phyloP scores from a whole-genome alignment of 1,140 invertebrate genomes.

The Hylaeus volcanicus region DNA sequence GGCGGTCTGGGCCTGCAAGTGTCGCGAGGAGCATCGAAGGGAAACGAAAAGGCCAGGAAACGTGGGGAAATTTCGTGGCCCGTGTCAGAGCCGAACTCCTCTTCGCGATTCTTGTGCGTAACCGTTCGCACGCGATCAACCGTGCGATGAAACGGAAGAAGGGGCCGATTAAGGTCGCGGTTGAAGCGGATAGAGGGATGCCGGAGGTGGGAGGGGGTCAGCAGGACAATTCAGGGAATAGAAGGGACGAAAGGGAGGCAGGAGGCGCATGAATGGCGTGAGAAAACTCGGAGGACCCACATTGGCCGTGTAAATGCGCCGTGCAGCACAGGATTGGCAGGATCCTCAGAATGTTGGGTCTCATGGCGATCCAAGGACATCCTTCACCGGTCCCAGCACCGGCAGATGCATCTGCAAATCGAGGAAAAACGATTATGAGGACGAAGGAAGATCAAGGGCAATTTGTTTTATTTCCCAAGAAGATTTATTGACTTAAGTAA shows the following conservation, averaged over 20 bases:
- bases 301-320: constrained; percentile 68
- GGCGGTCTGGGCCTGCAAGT: background rate
- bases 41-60: constrained; percentile 10
- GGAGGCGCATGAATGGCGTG: constrained; percentile 9
- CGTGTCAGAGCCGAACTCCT: too few relatives aligned
- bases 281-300: constrained; percentile 65
- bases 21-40: constrained; percentile 21
- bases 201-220: too few relatives aligned
- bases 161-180: constrained; percentile 39
- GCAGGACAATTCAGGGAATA: background rate
- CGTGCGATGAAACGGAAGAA: constrained; percentile 38
- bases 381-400: constrained; percentile 68
- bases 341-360: constrained; percentile 71
- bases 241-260: constrained; percentile 16
- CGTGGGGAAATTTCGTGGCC: background rate
- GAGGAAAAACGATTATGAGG: constrained; percentile 6
- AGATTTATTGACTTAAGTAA: too few relatives aligned
- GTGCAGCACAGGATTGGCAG: constrained; percentile 68
- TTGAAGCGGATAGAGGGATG: background rate
- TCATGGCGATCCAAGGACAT: constrained; percentile 76
- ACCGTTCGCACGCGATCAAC: constrained; percentile 44
- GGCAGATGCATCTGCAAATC: constrained; percentile 70
- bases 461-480: too few relatives aligned
- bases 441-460: too few relatives aligned
- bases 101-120: constrained; percentile 1